A percentile compares a stretch with the other conserved stretches of the same genome.
These are phyloP conservation scores for Paracentrotus lividus DNA, from an alignment of 53 echinoderm and acorn worm species.

Conservation along the genomic window DNA sequence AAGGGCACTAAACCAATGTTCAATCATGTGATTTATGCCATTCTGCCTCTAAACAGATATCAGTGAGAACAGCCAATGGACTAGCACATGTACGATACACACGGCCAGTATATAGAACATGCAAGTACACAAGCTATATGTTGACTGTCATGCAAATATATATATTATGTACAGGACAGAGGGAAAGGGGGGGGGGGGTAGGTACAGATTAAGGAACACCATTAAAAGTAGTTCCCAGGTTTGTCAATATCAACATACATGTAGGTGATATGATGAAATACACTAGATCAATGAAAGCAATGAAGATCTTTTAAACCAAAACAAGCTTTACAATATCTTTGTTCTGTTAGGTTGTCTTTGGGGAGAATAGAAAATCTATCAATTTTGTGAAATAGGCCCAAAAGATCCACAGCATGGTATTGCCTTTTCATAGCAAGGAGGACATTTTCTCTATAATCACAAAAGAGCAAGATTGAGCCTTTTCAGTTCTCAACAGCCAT, in stretches of 20 bases:
- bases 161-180: background rate
- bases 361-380: background rate
- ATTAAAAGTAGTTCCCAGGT: background rate
- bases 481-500: background rate
- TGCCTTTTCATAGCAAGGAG: background rate
- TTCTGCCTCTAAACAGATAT: background rate
- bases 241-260: background rate
- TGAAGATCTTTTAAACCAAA: background rate
- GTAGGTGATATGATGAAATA: background rate
- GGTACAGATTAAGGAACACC: background rate
- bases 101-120: background rate
- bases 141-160: constrained; percentile 23
- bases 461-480: background rate
- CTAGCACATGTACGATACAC: background rate
- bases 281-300: background rate
- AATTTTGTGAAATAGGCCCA: background rate
- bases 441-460: background rate
- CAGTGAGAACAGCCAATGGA: background rate
- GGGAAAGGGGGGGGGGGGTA: background rate
- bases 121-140: background rate
- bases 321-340: background rate
- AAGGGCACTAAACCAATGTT: background rate
- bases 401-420: background rate
- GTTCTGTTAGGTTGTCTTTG: no score
- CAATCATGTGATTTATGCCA: background rate